These are phyloP conservation scores for Calephelis nemesis DNA, from an alignment of 1,140 invertebrate species.

Conservation along the genomic window DNA sequence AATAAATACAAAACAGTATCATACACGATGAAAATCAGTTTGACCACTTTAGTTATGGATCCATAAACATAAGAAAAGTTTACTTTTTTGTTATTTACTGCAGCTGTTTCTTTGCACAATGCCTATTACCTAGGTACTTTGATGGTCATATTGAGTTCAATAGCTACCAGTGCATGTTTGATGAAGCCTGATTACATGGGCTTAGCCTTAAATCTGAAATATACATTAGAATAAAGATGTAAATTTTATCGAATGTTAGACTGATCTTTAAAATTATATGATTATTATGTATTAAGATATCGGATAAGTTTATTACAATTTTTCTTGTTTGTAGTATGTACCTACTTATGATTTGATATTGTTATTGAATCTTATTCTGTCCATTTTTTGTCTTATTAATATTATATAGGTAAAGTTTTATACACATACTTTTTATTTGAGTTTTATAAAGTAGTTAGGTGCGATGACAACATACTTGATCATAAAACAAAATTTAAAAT, in stretches of 20 bases:
- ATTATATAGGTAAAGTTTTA: conserved; percentile 63
- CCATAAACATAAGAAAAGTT: no score
- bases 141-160: conserved; percentile 21
- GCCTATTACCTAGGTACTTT: not conserved
- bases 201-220: conserved; percentile 33
- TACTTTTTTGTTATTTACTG: no score
- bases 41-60: no score
- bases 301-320: conserved; percentile 65
- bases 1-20: no score
- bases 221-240: conserved; percentile 62
- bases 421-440: conserved; percentile 61
- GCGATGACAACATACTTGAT: conserved; percentile 4
- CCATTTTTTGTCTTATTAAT: conserved; percentile 56
- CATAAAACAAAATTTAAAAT: not conserved
- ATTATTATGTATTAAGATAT: conserved; percentile 59
- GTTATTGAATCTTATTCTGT: conserved; percentile 61
- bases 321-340: conserved; percentile 55
- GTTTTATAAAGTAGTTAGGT: conserved; percentile 25
- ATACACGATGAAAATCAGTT: no score
- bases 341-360: conserved; percentile 48
- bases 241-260: conserved; percentile 78
- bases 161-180: conserved; percentile 25
- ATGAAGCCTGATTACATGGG: conserved; percentile 36
- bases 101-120: no score
- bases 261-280: conserved; percentile 76